These are phyloP conservation scores for Pseudonaja textilis DNA, from an alignment of 2,113 vertebrate genomes.

Conservation along the genomic window DNA sequence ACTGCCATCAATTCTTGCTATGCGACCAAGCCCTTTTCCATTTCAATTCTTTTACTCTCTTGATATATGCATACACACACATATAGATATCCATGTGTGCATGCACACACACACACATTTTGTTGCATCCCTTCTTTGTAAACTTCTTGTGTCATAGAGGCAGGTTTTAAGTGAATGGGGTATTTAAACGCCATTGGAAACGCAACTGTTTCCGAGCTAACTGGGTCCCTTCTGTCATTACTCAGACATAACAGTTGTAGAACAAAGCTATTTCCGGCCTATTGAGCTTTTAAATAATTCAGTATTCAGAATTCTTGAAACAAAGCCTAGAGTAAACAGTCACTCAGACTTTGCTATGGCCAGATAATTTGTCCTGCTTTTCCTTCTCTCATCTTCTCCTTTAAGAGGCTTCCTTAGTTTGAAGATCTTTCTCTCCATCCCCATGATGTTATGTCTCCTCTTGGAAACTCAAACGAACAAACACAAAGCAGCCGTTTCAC, in stretches of 20 bases:
- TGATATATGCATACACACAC: not conserved
- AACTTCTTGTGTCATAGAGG: not conserved
- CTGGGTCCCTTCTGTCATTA: not conserved
- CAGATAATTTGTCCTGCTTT: not conserved
- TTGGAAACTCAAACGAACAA: too few relatives aligned
- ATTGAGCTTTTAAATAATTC: not conserved
- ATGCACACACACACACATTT: not conserved
- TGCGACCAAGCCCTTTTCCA: not conserved
- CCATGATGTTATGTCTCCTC: too few relatives aligned
- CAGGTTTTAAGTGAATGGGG: not conserved
- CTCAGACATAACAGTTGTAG: not conserved
- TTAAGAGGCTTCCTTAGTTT: not conserved
- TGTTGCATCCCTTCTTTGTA: not conserved
- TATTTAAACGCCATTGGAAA: not conserved
- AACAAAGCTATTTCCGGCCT: not conserved
- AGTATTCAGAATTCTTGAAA: not conserved
- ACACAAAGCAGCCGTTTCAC: too few relatives aligned
- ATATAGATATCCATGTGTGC: too few relatives aligned
- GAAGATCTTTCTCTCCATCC: not conserved
- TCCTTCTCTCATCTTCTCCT: not conserved
- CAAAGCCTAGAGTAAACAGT: not conserved
- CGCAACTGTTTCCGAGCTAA: not conserved
- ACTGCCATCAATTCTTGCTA: not conserved
- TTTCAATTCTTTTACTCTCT: not conserved
- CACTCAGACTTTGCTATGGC: not conserved